Base-by-base conservation (phyloP, 2,888 invertebrate genomes). In the Synergus umbraculus region DNA sequence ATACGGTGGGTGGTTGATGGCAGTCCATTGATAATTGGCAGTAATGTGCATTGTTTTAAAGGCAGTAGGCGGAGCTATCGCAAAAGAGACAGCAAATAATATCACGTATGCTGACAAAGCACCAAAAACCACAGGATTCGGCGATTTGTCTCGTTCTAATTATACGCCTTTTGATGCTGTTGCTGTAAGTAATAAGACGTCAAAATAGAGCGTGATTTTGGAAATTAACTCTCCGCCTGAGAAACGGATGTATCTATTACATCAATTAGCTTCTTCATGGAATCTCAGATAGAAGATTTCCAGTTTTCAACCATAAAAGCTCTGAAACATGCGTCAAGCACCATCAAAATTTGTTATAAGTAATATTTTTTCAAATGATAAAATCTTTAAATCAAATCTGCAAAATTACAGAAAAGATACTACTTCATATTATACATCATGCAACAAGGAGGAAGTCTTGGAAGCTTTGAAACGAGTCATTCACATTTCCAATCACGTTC, bases 11-110 rank as follows among this genome's bases (percentile, higher is more conserved):
- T 87, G 86, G 88, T 86, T 88, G 88, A 88, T 87, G 87, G 87
- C 86, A 86, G 86, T 85, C 86, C 85, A 88, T 88, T 87, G 87
- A 87, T 87, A 88, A 87, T 88, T 88, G 86, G 83, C 87, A 86
- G 86, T 88, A 88, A 88, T 86, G 86, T 84, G 82, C 86, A 87
- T 86, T 87, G 87, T 88, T 86, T 87, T 86, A 83, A 85, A 85
- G 86, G 83, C 83, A 84, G 86, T 87, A 84, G 88, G 87, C 85
- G 85, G 85, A 83, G 83, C 78, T 83, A 84, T 85, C 83, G 82
- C 83, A 81, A 83, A 83, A 85, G 82, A 78, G 79, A 84, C 83
- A 78, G 80, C 79, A 83, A 84, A 84, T 81, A 82, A 83, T 81
- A 82, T 82, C 82, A 84, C 81, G 82, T 84, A 83, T 18, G 49